phyloP scores from a whole-genome alignment of 2,113 vertebrate genomes.

The Atrichornis clamosus region DNA sequence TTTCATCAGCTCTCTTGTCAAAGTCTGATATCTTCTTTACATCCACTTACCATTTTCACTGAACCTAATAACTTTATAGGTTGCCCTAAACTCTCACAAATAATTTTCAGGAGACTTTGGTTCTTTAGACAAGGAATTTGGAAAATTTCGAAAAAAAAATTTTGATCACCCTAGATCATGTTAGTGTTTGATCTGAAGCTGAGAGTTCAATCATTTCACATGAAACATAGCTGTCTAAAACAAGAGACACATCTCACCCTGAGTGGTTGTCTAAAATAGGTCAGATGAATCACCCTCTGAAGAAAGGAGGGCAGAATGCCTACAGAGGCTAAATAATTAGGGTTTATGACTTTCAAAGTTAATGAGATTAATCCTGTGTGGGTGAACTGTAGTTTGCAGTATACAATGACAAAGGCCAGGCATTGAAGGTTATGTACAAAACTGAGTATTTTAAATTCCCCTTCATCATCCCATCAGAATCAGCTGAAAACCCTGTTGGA shows the following conservation, averaged over 20 bases:
- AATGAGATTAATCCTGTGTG: neutral
- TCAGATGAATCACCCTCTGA: neutral
- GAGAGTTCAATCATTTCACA: neutral
- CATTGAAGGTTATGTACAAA: neutral
- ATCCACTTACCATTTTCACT: neutral
- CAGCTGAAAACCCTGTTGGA: neutral
- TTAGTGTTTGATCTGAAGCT: neutral
- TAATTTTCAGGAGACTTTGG: neutral
- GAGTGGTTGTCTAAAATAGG: neutral
- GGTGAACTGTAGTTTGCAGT: neutral
- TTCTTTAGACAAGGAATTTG: neutral
- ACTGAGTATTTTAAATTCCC: neutral
- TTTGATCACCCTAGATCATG: neutral
- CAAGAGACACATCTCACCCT: neutral
- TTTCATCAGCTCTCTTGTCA: neutral
- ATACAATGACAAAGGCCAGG: neutral
- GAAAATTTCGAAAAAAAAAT: neutral
- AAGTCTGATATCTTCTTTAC: neutral
- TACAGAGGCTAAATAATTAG: neutral
- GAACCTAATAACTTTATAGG: neutral
- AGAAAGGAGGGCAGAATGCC: neutral
- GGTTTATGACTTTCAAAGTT: neutral
- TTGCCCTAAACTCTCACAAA: neutral
- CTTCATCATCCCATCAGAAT: neutral
- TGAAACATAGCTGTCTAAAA: neutral